Conservation (phyloP, 2,797 vertebrate species). For the Dicrostonyx torquatus region DNA sequence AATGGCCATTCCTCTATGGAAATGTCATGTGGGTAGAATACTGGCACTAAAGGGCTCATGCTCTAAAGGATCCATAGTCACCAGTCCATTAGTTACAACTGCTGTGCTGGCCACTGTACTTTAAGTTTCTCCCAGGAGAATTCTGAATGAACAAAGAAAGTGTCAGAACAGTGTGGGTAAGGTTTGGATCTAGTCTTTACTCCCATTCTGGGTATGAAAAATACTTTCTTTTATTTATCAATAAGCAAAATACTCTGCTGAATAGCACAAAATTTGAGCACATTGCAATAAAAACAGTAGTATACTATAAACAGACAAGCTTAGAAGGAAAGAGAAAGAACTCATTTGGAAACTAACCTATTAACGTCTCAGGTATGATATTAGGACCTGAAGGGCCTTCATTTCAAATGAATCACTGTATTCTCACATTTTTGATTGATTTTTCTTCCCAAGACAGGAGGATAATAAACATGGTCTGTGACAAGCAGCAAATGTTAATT, state of each 20-base stretch:
- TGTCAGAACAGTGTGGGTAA: conserved; percentile 27
- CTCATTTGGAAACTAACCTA: background rate
- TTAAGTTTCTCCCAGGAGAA: conserved; percentile 39
- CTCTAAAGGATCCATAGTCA: background rate
- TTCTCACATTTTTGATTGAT: background rate
- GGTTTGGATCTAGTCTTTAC: conserved; percentile 54
- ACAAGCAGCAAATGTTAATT: background rate
- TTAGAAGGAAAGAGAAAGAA: conserved; percentile 26
- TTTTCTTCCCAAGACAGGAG: background rate
- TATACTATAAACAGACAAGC: background rate
- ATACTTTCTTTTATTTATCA: conserved; percentile 62
- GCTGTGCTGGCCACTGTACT: conserved; percentile 11
- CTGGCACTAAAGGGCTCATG: background rate
- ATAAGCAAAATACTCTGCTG: background rate
- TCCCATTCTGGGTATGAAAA: conserved; percentile 45
- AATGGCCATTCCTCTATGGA: conserved; percentile 55
- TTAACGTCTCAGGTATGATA: conserved; percentile 29
- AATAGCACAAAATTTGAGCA: background rate
- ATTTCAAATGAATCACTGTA: background rate
- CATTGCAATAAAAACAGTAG: conserved; percentile 3
- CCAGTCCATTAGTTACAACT: conserved; percentile 54
- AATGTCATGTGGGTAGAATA: conserved; percentile 46
- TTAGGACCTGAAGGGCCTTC: background rate
- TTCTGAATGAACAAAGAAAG: conserved; percentile 46
- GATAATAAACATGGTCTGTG: conserved; percentile 24